Base-by-base conservation (phyloP, 1,140 invertebrate species). In the Chymomyza costata region DNA sequence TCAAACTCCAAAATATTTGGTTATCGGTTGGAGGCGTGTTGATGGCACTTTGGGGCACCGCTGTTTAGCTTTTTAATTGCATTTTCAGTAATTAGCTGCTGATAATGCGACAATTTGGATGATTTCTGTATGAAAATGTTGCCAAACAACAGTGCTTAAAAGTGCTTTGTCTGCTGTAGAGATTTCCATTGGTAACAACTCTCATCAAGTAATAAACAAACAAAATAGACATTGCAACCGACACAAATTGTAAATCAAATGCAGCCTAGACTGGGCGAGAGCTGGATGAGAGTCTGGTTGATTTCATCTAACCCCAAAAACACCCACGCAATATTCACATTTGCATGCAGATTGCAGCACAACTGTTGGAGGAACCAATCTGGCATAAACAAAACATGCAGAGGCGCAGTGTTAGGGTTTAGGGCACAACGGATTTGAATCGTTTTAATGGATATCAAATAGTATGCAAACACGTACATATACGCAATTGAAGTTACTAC, bases 381-480 rank as follows among this genome's bases (percentile, higher is more conserved):
- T 34, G 6, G 2, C 21, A 25, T 25, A 34, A 34, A 14, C 32
- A 34, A 34, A 34, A 34, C 32, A 14, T 34, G 32, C 6, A 34
- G 6, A 14, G 8, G 32, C 32, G 6, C 6, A 34, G 11, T 34
- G 32, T 3, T 3, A 13, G 32, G 3, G 32, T n/a, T n/a, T n/a
- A n/a, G 16, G 15, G 15, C 15, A 35, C 25, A 54, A 34, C 35
- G 43, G 39, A 58, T 40, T 52, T 61, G 71, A 80, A 80, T 80
- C 71, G 67, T 71, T 78, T 78, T 78, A 78, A 78, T 78, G 73
- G 73, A 78, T 78, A 80, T 78, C 73, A 80, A 78, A 78, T 80
- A 80, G 73, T 49, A 47, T 52, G 57, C 47, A 65, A 58, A 65
- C 31, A 35, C 8, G 13, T 34, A 48, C 45, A 55, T 30, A 46